Conservation (phyloP, 2,113 vertebrate species). For the Lycocorax pyrrhopterus region DNA sequence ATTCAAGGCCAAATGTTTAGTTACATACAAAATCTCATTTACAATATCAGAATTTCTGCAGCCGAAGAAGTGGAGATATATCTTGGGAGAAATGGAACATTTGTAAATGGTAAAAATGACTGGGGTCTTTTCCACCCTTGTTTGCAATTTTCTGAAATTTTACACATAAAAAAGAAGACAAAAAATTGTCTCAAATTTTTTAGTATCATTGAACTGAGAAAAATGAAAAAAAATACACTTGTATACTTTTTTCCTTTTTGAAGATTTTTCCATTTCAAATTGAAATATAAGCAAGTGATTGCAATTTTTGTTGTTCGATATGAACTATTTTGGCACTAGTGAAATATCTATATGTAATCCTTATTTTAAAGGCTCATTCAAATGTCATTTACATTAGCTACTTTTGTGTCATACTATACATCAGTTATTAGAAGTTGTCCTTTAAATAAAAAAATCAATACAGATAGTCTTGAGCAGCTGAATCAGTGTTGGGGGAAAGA, state of each 20-base stretch:
- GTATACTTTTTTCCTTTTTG: background rate
- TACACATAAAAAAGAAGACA: background rate
- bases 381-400: background rate
- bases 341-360: background rate
- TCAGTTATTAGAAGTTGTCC: background rate
- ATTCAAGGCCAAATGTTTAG: background rate
- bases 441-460: background rate
- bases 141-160: background rate
- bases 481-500: background rate
- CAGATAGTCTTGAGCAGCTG: background rate
- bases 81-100: background rate
- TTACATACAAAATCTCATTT: background rate
- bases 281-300: background rate
- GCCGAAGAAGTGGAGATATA: background rate
- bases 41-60: background rate
- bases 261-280: background rate
- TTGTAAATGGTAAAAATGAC: background rate
- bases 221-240: background rate
- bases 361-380: background rate
- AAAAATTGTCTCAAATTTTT: background rate
- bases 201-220: background rate
- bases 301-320: background rate
- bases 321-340: background rate
- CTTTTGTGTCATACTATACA: background rate
- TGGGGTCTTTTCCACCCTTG: accelerated